phyloP scores from a whole-genome alignment of 1,140 invertebrate genomes.

The Tetranychus urticae region DNA sequence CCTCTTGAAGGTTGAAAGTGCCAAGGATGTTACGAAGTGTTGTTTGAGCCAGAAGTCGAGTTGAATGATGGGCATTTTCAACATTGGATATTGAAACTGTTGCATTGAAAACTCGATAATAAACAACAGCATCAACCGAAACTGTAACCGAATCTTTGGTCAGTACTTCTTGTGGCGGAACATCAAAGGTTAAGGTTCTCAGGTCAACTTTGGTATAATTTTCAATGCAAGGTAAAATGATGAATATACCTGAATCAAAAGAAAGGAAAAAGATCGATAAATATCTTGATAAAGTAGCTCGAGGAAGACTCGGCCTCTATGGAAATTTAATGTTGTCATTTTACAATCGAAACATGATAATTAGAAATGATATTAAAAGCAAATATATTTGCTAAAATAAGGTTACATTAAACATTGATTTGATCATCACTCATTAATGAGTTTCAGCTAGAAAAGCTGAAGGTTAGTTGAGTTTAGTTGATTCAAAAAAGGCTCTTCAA shows the following conservation, averaged over 20 bases:
- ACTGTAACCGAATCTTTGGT: conserved; percentile 81
- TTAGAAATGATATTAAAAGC: no score
- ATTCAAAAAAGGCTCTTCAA: no score
- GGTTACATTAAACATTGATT: no score
- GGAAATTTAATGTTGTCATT: no score
- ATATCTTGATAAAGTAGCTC: no score
- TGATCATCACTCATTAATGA: no score
- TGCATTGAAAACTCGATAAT: conserved; percentile 43
- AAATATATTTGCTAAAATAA: no score
- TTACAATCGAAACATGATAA: no score
- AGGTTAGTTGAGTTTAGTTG: no score
- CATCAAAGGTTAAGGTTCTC: conserved; percentile 34
- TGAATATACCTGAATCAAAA: conserved; percentile 22
- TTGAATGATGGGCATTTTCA: conserved; percentile 80
- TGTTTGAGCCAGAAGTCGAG: conserved; percentile 23
- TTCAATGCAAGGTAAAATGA: conserved; percentile 34
- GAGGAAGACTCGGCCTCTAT: no score
- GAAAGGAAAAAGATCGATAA: no score
- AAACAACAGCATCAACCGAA: conserved; percentile 56
- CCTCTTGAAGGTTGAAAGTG: conserved; percentile 67
- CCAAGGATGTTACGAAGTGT: conserved; percentile 36
- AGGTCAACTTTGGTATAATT: conserved; percentile 29
- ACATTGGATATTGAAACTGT: conserved; percentile 90
- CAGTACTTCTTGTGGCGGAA: conserved; percentile 46
- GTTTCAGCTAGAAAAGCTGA: no score